Evolutionary conservation across 2,888 invertebrate genomes (phyloP).

Genomic region (Meganola albula): DNA sequence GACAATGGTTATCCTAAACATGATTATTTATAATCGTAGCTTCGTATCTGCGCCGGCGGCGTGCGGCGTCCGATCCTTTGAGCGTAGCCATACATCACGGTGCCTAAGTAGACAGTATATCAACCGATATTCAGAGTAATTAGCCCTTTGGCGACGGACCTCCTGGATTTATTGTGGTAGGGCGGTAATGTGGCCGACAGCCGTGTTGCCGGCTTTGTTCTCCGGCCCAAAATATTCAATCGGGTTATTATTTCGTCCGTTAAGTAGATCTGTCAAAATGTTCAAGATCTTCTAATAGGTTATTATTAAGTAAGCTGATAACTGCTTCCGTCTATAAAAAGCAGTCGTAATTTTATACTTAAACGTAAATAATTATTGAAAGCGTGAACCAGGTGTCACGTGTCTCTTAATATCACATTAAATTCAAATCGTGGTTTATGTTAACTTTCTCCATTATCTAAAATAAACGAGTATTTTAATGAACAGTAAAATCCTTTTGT

Average conservation of each 20-base stretch:
- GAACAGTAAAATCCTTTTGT: too few relatives aligned
- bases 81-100: slow-evolving; percentile 69
- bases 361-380: too few relatives aligned
- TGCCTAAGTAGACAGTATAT: slow-evolving; percentile 76
- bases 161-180: slow-evolving; percentile 72
- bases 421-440: too few relatives aligned
- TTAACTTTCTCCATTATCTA: too few relatives aligned
- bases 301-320: slow-evolving; percentile 26
- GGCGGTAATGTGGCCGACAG: slow-evolving; percentile 73
- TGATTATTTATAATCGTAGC: slow-evolving; percentile 69
- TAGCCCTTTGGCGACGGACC: slow-evolving; percentile 75
- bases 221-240: slow-evolving; percentile 61
- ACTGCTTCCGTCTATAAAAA: slow-evolving; percentile 7
- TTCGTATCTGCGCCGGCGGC: slow-evolving; percentile 49
- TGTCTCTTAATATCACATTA: too few relatives aligned
- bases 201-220: slow-evolving; percentile 73
- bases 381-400: too few relatives aligned
- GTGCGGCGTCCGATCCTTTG: slow-evolving; percentile 71
- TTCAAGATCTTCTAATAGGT: slow-evolving; percentile 24
- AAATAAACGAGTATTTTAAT: too few relatives aligned
- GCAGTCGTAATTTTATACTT: too few relatives aligned
- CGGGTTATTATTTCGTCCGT: slow-evolving; percentile 47
- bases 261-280: slow-evolving; percentile 30
- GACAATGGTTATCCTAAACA: slow-evolving; percentile 69
- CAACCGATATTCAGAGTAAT: slow-evolving; percentile 73